Percentiles rank a stretch among this genome's conserved stretches.
These are phyloP conservation scores for Drosophila sturtevanti DNA, from an alignment of 1,140 invertebrate species.

Conservation along the genomic window DNA sequence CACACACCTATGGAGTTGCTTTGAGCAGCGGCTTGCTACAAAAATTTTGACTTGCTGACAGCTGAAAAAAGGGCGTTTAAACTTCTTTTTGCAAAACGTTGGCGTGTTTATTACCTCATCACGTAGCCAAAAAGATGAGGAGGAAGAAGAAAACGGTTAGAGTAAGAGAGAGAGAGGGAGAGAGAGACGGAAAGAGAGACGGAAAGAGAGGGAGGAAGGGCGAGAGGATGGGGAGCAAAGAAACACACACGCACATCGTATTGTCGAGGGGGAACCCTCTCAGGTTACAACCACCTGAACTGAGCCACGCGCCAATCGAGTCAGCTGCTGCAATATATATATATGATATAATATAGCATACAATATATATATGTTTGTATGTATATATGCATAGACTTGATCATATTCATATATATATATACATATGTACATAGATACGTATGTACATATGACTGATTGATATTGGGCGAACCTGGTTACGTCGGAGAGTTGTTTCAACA, in stretches of 20 bases:
- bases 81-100: slow-evolving; percentile 42
- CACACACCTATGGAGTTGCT: slow-evolving; percentile 35
- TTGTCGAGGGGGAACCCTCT: slow-evolving; percentile 35
- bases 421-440: too few relatives aligned
- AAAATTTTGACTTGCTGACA: slow-evolving; percentile 45
- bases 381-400: background rate
- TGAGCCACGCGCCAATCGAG: slow-evolving; percentile 27
- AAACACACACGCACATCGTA: slow-evolving; percentile 41
- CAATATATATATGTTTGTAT: background rate
- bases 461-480: slow-evolving; percentile 62
- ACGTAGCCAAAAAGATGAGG: slow-evolving; percentile 55
- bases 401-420: background rate
- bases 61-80: slow-evolving; percentile 51
- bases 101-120: slow-evolving; percentile 72
- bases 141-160: background rate
- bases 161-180: too few relatives aligned
- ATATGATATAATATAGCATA: background rate
- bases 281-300: slow-evolving; percentile 55
- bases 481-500: slow-evolving; percentile 3
- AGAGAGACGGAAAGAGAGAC: too few relatives aligned
- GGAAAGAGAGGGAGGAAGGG: too few relatives aligned
- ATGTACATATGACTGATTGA: slow-evolving; percentile 66
- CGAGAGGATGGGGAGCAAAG: too few relatives aligned
- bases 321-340: slow-evolving; percentile 5
- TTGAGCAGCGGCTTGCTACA: background rate